Base-by-base conservation (phyloP, 2,797 vertebrate genomes). In the Chloroceryle amazona region DNA sequence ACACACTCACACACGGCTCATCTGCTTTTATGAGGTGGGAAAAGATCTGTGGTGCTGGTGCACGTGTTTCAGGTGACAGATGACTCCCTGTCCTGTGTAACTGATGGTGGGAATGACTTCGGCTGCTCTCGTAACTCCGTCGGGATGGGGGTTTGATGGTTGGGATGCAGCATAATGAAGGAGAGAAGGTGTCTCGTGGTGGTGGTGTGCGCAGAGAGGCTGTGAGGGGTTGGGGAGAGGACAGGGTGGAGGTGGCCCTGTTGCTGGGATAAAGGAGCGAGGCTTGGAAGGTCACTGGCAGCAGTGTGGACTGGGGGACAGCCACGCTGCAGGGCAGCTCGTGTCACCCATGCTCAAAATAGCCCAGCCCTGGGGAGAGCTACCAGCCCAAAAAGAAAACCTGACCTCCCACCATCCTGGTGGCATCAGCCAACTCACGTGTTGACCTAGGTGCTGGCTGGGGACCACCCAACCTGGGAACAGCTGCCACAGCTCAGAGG, bases 401-500 rank as follows among this genome's bases (percentile, higher is more conserved):
- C 10, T 37, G 35, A 44, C 19, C 31, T 57, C 57, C 33, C 71
- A 22, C 52, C 26, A 3, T 3, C 76, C 39, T 15, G 1, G 4
- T 5, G 46, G 33, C 8, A 72, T 2, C 60, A 46, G 2, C 75
- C 39, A 31, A 1, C 51, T 26, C 5, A 2, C 15, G 4, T 0
- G 1, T 31, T 33, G 57, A 10, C 65, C 33, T 55, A 7, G n/a
- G 11, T 17, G 31, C 49, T 63, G 44, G 9, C 39, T n/a, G 62
- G 28, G 75, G 13, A 63, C 42, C 71, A 44, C 63, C 54, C 68
- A 26, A 20, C 3, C 63, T 14, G 37, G 60, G 20, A 28, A 29
- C 26, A 26, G 17, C 46, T 10, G 0, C 22, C 13, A 1, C 13
- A 14, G 73, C 66, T 7, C 2, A 0, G n/a, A 4, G 11, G 6